phyloP scores from a whole-genome alignment of 2,797 vertebrate genomes.

The Sorex maritimensis region DNA sequence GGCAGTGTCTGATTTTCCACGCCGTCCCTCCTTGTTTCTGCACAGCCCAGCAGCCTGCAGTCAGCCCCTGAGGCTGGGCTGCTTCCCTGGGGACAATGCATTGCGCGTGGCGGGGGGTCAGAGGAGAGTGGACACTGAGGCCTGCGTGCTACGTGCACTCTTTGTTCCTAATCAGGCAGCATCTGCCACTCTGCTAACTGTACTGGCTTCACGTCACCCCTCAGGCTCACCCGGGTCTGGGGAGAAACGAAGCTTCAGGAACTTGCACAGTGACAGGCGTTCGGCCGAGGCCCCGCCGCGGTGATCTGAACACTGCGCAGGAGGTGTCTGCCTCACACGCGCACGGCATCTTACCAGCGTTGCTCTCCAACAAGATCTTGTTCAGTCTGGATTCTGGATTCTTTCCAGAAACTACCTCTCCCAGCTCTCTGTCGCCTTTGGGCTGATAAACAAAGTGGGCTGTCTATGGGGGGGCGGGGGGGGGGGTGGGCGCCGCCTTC shows the following conservation, averaged over 20 bases:
- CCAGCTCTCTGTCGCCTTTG: not conserved
- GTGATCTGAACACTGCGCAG: not conserved
- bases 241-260: not conserved
- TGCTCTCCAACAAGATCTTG: not conserved
- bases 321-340: not conserved
- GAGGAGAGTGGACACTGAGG: not conserved
- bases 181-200: not conserved
- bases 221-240: not conserved
- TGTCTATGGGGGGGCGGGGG: not conserved
- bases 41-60: not conserved
- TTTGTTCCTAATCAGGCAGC: not conserved
- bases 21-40: not conserved
- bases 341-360: not conserved
- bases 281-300: too few relatives aligned
- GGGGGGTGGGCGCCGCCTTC: not conserved
- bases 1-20: not conserved
- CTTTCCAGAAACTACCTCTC: not conserved
- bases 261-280: not conserved
- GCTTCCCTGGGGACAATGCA: not conserved
- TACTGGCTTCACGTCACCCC: not conserved
- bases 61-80: not conserved
- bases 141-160: not conserved
- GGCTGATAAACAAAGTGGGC: not conserved
- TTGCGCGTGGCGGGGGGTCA: fast-evolving
- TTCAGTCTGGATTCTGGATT: slow-evolving; percentile 1